A percentile compares a stretch with the other conserved stretches of the same genome.
Conservation (phyloP, 2,797 vertebrate genomes). For the Nannoperca australis region DNA sequence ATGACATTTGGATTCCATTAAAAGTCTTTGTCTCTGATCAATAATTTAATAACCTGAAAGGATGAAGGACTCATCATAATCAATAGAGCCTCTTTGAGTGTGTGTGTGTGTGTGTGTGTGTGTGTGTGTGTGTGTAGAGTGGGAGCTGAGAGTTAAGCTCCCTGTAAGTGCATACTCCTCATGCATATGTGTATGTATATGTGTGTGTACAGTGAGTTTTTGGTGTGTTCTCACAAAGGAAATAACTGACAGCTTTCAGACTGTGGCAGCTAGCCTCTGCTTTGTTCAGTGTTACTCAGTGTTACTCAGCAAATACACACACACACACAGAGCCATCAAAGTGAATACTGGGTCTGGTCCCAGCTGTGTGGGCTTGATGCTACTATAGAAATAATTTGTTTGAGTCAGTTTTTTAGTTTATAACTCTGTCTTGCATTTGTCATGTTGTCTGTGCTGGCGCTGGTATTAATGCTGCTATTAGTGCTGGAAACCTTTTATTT, state of each 20-base stretch:
- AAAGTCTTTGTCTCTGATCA: slow-evolving; percentile 81
- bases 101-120: slow-evolving; percentile 24
- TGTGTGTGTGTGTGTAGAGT: neutral
- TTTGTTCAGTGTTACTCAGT: slow-evolving; percentile 20
- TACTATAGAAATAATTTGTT: neutral
- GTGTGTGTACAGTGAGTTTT: slow-evolving; percentile 12
- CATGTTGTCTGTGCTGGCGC: neutral
- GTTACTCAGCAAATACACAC: slow-evolving; percentile 11
- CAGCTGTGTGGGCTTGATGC: too few relatives aligned
- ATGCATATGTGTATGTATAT: slow-evolving; percentile 7
- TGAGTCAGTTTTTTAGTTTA: neutral
- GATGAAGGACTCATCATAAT: slow-evolving; percentile 84
- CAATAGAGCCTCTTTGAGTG: slow-evolving; percentile 67
- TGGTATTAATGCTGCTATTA: neutral
- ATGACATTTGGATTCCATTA: slow-evolving; percentile 74
- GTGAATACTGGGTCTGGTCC: neutral
- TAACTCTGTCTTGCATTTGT: neutral
- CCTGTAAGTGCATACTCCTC: slow-evolving; percentile 3
- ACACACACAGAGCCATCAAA: neutral
- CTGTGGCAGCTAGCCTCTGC: slow-evolving; percentile 18
- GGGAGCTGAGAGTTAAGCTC: slow-evolving; percentile 25
- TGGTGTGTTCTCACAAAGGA: slow-evolving; percentile 14
- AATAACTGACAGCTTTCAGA: slow-evolving; percentile 32
- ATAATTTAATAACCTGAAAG: slow-evolving; percentile 87
- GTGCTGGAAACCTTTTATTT: neutral